Percentiles rank a stretch among this genome's conserved stretches.
phyloP scores from a whole-genome alignment of 1,140 invertebrate species.

The Archivesica marissinica region DNA sequence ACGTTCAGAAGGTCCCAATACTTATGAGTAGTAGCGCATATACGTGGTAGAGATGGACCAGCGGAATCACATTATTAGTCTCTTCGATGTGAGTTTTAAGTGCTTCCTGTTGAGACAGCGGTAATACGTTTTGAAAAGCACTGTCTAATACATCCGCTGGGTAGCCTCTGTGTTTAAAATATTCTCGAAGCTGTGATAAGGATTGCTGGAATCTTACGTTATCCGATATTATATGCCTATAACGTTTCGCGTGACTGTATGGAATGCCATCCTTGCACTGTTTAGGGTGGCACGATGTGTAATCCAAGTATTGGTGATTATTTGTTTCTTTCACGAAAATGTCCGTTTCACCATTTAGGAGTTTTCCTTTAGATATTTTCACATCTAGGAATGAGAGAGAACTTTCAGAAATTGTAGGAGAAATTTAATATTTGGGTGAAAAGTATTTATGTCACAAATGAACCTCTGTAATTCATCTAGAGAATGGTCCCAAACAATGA shows the following conservation, averaged over 20 bases:
- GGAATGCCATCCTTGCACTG: constrained; percentile 12
- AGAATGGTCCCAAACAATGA: constrained; percentile 22
- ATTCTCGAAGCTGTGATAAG: not conserved
- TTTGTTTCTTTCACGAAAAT: constrained; percentile 11
- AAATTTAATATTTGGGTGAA: constrained; percentile 30
- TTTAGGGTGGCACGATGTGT: constrained; percentile 19
- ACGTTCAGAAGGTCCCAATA: not conserved
- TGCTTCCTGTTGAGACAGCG: too few relatives aligned
- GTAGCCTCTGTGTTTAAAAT: constrained; percentile 10
- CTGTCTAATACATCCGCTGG: too few relatives aligned
- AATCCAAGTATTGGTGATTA: constrained; percentile 27
- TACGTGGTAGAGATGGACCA: constrained; percentile 17
- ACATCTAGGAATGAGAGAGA: constrained; percentile 27
- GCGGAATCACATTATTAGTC: not conserved
- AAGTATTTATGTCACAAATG: not conserved
- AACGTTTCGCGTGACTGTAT: constrained; percentile 34
- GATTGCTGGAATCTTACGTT: not conserved
- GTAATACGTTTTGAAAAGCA: not conserved
- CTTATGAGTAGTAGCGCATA: constrained; percentile 13
- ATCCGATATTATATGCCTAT: constrained; percentile 4
- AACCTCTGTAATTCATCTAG: not conserved
- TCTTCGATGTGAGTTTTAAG: not conserved
- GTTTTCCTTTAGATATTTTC: not conserved
- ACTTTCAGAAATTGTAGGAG: not conserved
- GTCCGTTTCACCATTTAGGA: not conserved